These are phyloP conservation scores for Trissolcus brochymenae DNA, from an alignment of 2,888 invertebrate species.

Conservation along the genomic window DNA sequence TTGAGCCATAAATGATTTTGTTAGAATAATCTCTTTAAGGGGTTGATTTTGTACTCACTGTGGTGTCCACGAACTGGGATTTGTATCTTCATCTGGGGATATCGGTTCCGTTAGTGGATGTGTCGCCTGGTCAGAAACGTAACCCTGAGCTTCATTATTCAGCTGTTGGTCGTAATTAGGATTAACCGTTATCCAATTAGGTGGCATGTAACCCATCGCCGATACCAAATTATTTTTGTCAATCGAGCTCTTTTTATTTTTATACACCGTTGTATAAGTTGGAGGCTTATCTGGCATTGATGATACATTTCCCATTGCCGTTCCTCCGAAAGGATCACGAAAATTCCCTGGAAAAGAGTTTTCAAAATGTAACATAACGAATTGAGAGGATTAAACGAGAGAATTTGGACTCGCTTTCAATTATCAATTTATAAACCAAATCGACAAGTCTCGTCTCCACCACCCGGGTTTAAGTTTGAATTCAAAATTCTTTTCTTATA, in stretches of 20 bases:
- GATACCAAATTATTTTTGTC: slow-evolving; percentile 64
- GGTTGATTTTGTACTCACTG: slow-evolving; percentile 60
- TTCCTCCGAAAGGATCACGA: slow-evolving; percentile 13
- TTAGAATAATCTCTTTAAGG: too few relatives aligned
- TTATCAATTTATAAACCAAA: too few relatives aligned
- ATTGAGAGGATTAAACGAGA: background rate
- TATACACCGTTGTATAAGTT: slow-evolving; percentile 41
- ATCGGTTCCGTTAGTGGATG: slow-evolving; percentile 41
- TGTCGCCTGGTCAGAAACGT: slow-evolving; percentile 48
- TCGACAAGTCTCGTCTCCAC: too few relatives aligned
- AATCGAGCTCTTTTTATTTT: slow-evolving; percentile 60
- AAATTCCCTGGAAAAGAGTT: slow-evolving; percentile 25
- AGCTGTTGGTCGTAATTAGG: slow-evolving; percentile 62
- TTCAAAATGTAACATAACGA: slow-evolving; percentile 1
- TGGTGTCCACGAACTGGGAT: slow-evolving; percentile 65
- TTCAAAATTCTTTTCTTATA: too few relatives aligned
- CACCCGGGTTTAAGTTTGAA: too few relatives aligned
- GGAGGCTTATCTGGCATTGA: slow-evolving; percentile 28
- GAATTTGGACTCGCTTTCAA: too few relatives aligned
- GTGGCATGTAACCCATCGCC: slow-evolving; percentile 55
- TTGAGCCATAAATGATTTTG: too few relatives aligned
- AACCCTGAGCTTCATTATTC: slow-evolving; percentile 46
- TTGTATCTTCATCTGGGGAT: slow-evolving; percentile 60
- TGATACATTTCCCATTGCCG: slow-evolving; percentile 19
- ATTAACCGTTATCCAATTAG: slow-evolving; percentile 61